Evolutionary conservation across 2,888 invertebrate genomes (phyloP).

Genomic region (Graphium colonna): DNA sequence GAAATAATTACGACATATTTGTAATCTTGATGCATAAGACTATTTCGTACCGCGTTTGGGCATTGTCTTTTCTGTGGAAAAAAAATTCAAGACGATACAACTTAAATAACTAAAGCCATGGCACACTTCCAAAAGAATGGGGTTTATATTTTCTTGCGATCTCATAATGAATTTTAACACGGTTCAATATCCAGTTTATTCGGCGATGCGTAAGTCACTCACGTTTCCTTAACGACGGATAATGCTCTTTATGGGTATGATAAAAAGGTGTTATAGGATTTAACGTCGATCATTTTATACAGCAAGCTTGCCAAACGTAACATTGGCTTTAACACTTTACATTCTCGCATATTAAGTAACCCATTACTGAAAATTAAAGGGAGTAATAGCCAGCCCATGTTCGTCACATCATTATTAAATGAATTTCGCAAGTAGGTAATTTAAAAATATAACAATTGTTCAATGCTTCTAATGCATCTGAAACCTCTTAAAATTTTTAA

Average conservation of each 20-base stretch:
- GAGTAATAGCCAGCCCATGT: too few relatives aligned
- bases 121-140: not conserved
- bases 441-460: too few relatives aligned
- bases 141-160: not conserved
- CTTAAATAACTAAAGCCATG: not conserved
- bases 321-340: constrained; percentile 32
- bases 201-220: constrained; percentile 16
- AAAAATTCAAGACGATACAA: too few relatives aligned
- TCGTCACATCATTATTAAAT: too few relatives aligned
- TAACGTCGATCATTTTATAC: constrained; percentile 40
- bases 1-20: too few relatives aligned
- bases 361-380: too few relatives aligned
- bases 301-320: constrained; percentile 37
- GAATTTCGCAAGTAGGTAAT: too few relatives aligned
- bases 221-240: constrained; percentile 35
- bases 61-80: too few relatives aligned
- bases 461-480: too few relatives aligned
- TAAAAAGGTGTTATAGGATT: constrained; percentile 45
- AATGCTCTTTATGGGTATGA: constrained; percentile 40
- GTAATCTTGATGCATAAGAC: too few relatives aligned
- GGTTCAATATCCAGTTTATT: constrained; percentile 19
- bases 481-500: too few relatives aligned
- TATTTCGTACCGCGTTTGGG: too few relatives aligned
- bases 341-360: constrained; percentile 32
- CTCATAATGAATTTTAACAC: constrained; percentile 2